Percentiles rank a stretch among this genome's conserved stretches.
phyloP scores from a whole-genome alignment of 2,113 vertebrate genomes.

The Chionis minor region DNA sequence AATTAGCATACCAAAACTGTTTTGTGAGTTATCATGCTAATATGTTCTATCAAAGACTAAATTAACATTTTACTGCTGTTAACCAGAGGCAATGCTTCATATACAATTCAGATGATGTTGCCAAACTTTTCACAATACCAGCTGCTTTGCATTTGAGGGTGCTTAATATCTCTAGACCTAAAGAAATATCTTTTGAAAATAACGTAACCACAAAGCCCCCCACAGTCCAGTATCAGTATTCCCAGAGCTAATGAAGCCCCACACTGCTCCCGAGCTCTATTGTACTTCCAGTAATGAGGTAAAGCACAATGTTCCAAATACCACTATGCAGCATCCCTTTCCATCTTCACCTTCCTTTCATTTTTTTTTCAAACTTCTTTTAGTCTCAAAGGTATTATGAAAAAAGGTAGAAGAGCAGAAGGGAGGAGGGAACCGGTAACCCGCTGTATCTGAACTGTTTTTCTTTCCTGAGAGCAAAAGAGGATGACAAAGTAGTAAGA shows the following conservation, averaged over 20 bases:
- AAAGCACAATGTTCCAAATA: background rate
- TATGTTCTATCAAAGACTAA: slow-evolving; percentile 69
- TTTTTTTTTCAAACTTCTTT: background rate
- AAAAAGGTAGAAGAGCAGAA: background rate
- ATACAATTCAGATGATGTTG: slow-evolving; percentile 49
- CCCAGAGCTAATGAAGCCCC: background rate
- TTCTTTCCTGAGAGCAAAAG: background rate
- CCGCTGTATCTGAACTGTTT: background rate
- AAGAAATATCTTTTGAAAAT: slow-evolving; percentile 12
- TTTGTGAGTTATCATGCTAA: slow-evolving; percentile 69
- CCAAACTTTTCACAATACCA: slow-evolving; percentile 48
- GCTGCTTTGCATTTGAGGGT: slow-evolving; percentile 52
- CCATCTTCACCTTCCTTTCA: background rate
- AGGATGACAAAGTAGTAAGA: background rate
- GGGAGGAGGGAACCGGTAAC: background rate
- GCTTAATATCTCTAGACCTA: background rate
- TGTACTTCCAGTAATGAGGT: background rate
- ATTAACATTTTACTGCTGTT: slow-evolving; percentile 70
- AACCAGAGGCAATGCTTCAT: slow-evolving; percentile 53
- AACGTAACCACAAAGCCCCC: background rate
- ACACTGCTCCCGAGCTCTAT: background rate
- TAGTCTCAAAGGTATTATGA: background rate
- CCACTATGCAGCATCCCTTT: background rate
- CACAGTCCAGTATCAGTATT: background rate
- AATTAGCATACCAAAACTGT: slow-evolving; percentile 66